Conservation (phyloP, 2,888 invertebrate species). For the Stegophylla sp. region DNA sequence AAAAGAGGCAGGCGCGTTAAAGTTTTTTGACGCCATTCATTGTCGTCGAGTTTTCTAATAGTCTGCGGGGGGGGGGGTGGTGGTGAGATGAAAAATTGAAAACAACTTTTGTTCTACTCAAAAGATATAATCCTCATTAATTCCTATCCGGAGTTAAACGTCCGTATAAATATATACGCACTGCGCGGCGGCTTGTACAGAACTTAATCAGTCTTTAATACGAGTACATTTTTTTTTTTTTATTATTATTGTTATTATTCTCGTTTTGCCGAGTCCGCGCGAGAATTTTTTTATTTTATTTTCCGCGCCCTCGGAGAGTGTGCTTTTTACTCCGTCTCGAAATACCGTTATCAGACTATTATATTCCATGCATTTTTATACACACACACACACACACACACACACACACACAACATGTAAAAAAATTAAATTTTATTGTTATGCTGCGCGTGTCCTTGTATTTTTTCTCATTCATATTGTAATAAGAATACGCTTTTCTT, state of each 20-base stretch:
- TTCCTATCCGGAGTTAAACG: background rate
- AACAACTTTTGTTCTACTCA: background rate
- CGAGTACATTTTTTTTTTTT: background rate
- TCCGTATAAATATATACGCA: too few species aligned
- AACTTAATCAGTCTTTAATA: too few species aligned
- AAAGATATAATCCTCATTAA: conserved; percentile 23
- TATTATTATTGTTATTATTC: background rate
- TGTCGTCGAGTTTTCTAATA: background rate
- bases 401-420: background rate
- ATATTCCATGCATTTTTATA: too few species aligned
- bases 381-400: too few species aligned
- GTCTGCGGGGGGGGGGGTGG: too few species aligned
- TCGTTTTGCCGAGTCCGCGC: too few species aligned
- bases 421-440: background rate
- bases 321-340: too few species aligned
- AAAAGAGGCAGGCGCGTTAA: background rate
- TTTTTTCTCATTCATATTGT: too few species aligned
- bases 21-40: conserved; percentile 23
- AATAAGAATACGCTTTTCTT: too few species aligned
- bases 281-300: background rate
- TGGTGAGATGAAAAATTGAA: background rate
- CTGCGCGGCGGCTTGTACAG: background rate
- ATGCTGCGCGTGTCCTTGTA: too few species aligned
- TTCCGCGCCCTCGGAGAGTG: too few species aligned
- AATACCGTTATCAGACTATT: too few species aligned